Evolutionary conservation across 2,113 vertebrate species (phyloP), one percentile per base, ranked within the genome.

Genomic region (Amphiprion percula): DNA sequence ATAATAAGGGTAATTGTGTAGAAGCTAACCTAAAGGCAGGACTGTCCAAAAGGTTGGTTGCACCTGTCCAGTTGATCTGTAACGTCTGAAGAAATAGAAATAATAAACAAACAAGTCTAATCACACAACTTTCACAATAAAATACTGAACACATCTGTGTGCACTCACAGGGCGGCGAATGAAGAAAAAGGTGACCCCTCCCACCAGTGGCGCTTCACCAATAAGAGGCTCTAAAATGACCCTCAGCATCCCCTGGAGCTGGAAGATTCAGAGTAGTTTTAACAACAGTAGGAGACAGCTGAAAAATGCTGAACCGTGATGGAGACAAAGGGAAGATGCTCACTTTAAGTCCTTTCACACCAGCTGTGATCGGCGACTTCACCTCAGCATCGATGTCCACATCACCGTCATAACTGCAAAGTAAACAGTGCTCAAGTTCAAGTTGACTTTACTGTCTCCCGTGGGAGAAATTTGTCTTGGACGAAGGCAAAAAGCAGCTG

Each of bases 101-200:
- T 52, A 49, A 17, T 4, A 49, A 47, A 67, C 1, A 44, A 50
- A 44, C 4, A 26, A 10, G 10, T 0, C 12, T 39, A 44, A 59
- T 10, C 10, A 5, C 19, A 72, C 17, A 49, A 6, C 4, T 47
- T 17, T 9, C 10, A 64, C 11, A 55, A 2, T 10, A 5, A 21
- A 14, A 5, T 26, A 4, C 23, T 26, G 5, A 50, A 50, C 54
- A 55, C 5, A 12, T 68, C 10, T 1, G 0, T 24, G 16, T 3
- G 50, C 19, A 94, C 96, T 97, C 83, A 99, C 98, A 23, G 98
- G 98, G 67, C 96, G 96, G 55, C 97, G 97, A 50, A 99, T 95
- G 80, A 99, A 99, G 90, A 98, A 99, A 60, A 98, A 84, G 0
- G 98, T 99, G 85, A 99, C 94, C 0, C 98, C 98, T 88, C 97